phyloP scores from a whole-genome alignment of 2,113 vertebrate genomes.

The Anarrhichthys ocellatus region DNA sequence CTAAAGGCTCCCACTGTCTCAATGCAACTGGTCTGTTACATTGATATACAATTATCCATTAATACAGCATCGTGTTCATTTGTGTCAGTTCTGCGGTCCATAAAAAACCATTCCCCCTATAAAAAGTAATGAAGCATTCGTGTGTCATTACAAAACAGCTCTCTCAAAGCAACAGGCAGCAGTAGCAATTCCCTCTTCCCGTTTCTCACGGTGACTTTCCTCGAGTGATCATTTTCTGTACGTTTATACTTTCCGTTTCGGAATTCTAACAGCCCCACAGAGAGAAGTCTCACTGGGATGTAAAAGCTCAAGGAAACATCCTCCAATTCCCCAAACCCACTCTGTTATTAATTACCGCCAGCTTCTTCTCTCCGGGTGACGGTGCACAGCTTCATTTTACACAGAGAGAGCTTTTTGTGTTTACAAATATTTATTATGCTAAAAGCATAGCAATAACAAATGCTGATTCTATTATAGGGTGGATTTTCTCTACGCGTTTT shows the following conservation, averaged over 20 bases:
- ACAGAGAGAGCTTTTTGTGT: conserved; percentile 19
- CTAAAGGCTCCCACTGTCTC: background rate
- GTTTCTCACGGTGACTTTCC: conserved; percentile 8
- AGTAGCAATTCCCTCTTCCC: background rate
- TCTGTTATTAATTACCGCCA: conserved; percentile 6
- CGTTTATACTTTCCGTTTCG: conserved; percentile 21
- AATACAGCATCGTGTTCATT: conserved; percentile 29
- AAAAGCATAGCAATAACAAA: background rate
- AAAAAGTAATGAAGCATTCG: background rate
- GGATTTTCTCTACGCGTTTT: conserved; percentile 19
- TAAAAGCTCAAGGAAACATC: conserved; percentile 42
- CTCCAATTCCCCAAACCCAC: conserved; percentile 3
- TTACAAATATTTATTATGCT: conserved; percentile 27
- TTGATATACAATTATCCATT: conserved; percentile 21
- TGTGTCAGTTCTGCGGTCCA: conserved; percentile 44
- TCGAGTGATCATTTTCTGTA: conserved; percentile 15
- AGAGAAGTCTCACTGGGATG: conserved; percentile 31
- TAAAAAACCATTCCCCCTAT: conserved; percentile 1
- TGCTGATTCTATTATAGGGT: conserved; percentile 1
- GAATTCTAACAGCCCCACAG: conserved; percentile 24
- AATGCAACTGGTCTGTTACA: conserved; percentile 38
- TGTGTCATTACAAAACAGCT: conserved; percentile 2
- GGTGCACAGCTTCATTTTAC: conserved; percentile 8
- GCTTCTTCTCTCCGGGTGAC: conserved; percentile 26
- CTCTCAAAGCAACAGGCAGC: conserved; percentile 6